These are phyloP conservation scores for Aporophyla nigra DNA, from an alignment of 2,888 invertebrate species.

Conservation along the genomic window DNA sequence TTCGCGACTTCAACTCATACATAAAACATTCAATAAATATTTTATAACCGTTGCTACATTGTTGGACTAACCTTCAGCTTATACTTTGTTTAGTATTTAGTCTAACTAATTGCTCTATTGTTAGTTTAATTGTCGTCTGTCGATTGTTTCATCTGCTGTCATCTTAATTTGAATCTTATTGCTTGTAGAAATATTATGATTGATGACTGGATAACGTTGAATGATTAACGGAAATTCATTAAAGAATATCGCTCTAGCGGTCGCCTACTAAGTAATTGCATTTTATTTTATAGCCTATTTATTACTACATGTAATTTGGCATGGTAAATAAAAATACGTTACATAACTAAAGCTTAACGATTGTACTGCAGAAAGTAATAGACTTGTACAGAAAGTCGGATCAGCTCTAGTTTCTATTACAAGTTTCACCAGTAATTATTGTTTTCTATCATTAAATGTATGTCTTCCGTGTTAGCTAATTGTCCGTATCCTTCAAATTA, in stretches of 20 bases:
- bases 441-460: slow-evolving; percentile 81
- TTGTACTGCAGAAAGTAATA: slow-evolving; percentile 68
- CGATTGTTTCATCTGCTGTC: slow-evolving; percentile 57
- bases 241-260: slow-evolving; percentile 39
- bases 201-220: slow-evolving; percentile 52
- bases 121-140: slow-evolving; percentile 51
- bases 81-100: slow-evolving; percentile 81
- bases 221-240: slow-evolving; percentile 63
- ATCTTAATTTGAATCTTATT: slow-evolving; percentile 39
- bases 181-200: slow-evolving; percentile 36
- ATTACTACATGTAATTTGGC: slow-evolving; percentile 61
- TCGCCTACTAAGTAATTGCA: slow-evolving; percentile 60
- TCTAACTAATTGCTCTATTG: slow-evolving; percentile 85
- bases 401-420: slow-evolving; percentile 76
- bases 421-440: slow-evolving; percentile 79
- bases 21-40: slow-evolving; percentile 70
- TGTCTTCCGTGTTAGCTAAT: slow-evolving; percentile 83
- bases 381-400: slow-evolving; percentile 74
- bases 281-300: slow-evolving; percentile 61
- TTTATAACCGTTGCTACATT: slow-evolving; percentile 67
- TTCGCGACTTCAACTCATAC: slow-evolving; percentile 74
- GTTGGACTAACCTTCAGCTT: slow-evolving; percentile 74
- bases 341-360: slow-evolving; percentile 56
- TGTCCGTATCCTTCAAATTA: slow-evolving; percentile 82
- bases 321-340: slow-evolving; percentile 59